Evolutionary conservation across 2,113 vertebrate genomes (phyloP), one percentile per base, ranked within the genome.

Genomic region (Mastomys natalensis): DNA sequence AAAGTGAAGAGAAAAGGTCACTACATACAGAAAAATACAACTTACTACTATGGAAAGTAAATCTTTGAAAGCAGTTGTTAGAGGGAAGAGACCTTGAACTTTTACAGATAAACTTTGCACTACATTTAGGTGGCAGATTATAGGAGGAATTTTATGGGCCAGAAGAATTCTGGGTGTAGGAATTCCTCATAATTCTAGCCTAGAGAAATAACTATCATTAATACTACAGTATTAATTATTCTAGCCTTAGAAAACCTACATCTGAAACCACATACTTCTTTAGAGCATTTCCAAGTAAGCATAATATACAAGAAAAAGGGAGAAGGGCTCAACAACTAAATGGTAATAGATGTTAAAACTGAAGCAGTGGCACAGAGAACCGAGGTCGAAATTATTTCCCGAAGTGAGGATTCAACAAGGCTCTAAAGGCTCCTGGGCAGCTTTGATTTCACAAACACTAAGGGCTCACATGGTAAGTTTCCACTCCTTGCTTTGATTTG

Each of bases 351-450:
- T 24, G 24, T 94, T 81, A 60, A 90, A 66, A 80, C 48, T 8
- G 6, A 93, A 78, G 40, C 26, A 7, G 13, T 68, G 12, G 34
- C 51, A 55, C 22, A 78, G 7, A 2, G 5, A 12, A 93, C 60
- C 8, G 9, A 29, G 48, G 24, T 84, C 93, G 89, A 93, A 80
- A 74, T 88, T 73, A 90, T 80, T 95, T 94, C 81, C 68, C 72
- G 0, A 91, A 62, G 53, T 64, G 31, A 78, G 48, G 34, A 70
- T 24, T 37, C 84, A 21, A 34, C 22, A 53, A 73, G 62, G 51
- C 37, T 88, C 77, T 74, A 26, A n/a, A 13, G 92, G 37, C 21
- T 86, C 40, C 48, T 0, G 81, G 58, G 51, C 55, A 68, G 51
- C 85, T 95, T 62, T 87, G n/a, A 87, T 87, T 95, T 91, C 60